These are phyloP conservation scores for Calyptomena viridis DNA, from an alignment of 2,113 vertebrate species.

Conservation along the genomic window DNA sequence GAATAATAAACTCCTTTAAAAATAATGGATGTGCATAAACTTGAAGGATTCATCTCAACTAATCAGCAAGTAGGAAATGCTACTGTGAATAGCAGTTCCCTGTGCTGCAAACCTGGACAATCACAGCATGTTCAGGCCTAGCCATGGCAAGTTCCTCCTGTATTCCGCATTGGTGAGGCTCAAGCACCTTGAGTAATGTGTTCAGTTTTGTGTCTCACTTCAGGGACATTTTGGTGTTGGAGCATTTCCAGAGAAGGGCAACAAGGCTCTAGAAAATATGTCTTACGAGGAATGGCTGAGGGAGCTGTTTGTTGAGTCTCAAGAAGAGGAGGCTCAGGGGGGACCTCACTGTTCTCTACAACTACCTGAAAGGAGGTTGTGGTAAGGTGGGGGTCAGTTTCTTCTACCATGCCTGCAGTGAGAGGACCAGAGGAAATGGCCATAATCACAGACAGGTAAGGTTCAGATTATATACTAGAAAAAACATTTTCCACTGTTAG, in stretches of 20 bases:
- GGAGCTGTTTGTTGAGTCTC: neutral
- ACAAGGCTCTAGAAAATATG: neutral
- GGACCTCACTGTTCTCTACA: neutral
- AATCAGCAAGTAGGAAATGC: neutral
- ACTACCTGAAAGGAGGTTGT: neutral
- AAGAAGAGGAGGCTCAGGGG: neutral
- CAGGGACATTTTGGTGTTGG: neutral
- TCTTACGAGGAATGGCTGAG: neutral
- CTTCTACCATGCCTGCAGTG: neutral
- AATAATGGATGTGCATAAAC: neutral
- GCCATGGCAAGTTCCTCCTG: neutral
- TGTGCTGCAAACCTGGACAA: neutral
- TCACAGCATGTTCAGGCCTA: neutral
- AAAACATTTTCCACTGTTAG: neutral
- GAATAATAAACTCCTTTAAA: neutral
- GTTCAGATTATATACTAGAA: neutral
- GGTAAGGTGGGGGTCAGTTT: neutral
- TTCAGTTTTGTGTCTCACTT: neutral
- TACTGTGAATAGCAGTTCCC: neutral
- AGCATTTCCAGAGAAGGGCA: neutral
- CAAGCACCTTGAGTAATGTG: rapidly evolving
- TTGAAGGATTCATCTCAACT: neutral
- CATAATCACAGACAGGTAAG: neutral
- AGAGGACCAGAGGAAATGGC: neutral
- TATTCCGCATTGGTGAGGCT: neutral